Base-by-base conservation (phyloP, 2,888 invertebrate genomes). In the Epiperipatus broadwayi region DNA sequence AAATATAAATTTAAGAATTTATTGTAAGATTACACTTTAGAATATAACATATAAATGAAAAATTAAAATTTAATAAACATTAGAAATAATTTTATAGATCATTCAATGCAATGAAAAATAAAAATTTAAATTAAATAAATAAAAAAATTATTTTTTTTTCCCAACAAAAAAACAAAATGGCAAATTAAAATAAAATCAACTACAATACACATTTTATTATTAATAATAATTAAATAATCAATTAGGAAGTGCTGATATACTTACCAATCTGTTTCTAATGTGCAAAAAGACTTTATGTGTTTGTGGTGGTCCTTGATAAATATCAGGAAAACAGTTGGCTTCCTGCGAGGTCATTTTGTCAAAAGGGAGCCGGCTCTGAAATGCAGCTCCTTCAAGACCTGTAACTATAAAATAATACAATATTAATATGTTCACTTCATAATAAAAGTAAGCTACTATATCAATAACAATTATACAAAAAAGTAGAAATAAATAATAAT, bases 261-360 rank as follows among this genome's bases (percentile, higher is more conserved):
- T 58, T 54, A 71, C 71, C 45, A 91, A 65, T 46, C 85, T 69
- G 57, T 93, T 93, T 43, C 93, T 71, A 44, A 91, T 75, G 56
- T 89, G 81, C 14, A 91, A 68, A 58, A 87, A 93, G 16, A 89
- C 75, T 58, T 83, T 78, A 47, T 79, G 76, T 1, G 78, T 75
- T 50, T 76, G 73, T 27, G 80, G 72, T 1, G 80, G 75, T 10
- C 79, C 73, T 44, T 77, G 75, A 37, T 80, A 75, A 16, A 93
- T 73, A 55, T 93, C 93, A 2, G 84, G 78, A 59, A 95, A 93
- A 55, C 81, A 81, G 35, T 81, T 79, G 0, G 83, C 83, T 66
- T 95, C 93, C 22, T 79, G 72, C 0, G 85, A 78, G 5, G 87
- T 87, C 72, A 93, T 72, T 59, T 89, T 87, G 56, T 87, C 89